Evolutionary conservation across 2,797 vertebrate genomes (phyloP).

Genomic region (Setipinna tenuifilis): DNA sequence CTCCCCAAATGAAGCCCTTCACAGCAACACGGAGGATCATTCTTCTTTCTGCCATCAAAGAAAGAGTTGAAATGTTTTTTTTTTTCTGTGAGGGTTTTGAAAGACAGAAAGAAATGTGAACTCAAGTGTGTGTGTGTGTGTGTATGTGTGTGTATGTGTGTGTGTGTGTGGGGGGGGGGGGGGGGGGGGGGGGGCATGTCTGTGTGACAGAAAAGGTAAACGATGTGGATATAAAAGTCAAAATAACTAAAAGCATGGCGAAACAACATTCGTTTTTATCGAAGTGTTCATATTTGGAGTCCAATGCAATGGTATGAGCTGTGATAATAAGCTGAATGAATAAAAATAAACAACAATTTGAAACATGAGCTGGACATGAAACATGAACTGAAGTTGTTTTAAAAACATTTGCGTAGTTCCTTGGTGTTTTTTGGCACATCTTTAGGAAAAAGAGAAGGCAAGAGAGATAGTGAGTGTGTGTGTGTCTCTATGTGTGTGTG

Average conservation of each 20-base stretch:
- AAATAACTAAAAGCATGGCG: not conserved
- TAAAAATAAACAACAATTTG: not conserved
- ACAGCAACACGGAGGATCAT: conserved; percentile 28
- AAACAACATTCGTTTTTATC: not conserved
- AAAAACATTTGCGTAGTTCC: not conserved
- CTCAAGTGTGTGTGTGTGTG: not conserved
- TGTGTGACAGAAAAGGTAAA: too few species aligned
- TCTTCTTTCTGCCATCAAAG: not conserved
- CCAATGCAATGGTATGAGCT: not conserved
- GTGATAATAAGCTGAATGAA: not conserved
- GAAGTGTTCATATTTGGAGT: not conserved
- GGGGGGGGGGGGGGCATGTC: too few species aligned
- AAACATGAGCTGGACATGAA: not conserved
- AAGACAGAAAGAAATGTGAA: not conserved
- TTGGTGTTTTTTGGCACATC: not conserved
- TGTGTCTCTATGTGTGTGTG: too few species aligned
- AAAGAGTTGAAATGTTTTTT: not conserved
- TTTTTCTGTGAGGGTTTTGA: not conserved
- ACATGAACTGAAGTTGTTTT: not conserved
- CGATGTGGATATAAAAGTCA: not conserved
- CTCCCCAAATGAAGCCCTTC: conserved; percentile 49
- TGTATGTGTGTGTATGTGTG: too few species aligned
- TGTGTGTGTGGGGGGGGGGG: too few species aligned
- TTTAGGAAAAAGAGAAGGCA: not conserved
- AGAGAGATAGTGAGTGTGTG: too few species aligned